A percentile compares a stretch with the other conserved stretches of the same genome.
These are phyloP conservation scores for Heliconius erato DNA, from an alignment of 2,888 invertebrate species.

Conservation along the genomic window DNA sequence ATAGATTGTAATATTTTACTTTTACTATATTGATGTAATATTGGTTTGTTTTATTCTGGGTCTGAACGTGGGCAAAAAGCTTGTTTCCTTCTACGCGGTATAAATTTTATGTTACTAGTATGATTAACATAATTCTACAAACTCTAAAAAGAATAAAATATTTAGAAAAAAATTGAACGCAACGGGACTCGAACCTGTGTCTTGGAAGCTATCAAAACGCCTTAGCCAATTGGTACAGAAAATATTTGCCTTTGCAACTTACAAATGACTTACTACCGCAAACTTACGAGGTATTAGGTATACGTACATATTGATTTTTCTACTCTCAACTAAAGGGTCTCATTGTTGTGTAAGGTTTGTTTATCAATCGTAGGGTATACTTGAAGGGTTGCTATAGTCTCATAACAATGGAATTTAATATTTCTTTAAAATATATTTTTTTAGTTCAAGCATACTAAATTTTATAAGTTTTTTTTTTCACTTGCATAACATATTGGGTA, in stretches of 20 bases:
- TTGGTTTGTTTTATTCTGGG: no score
- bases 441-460: not conserved
- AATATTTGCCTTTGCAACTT: not conserved
- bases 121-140: no score
- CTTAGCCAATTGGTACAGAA: not conserved
- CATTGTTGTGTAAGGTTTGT: conserved; percentile 17
- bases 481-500: not conserved
- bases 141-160: no score
- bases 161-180: not conserved
- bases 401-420: conserved; percentile 18
- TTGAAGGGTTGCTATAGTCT: conserved; percentile 19
- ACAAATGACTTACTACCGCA: conserved; percentile 3
- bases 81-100: no score
- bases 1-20: no score
- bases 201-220: not conserved
- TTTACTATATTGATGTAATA: no score
- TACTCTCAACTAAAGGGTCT: conserved; percentile 22
- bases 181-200: not conserved
- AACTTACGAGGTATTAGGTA: not conserved
- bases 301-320: conserved; percentile 1
- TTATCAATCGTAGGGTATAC: conserved; percentile 17
- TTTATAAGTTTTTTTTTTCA: not conserved
- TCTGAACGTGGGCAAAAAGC: no score
- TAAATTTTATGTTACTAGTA: no score
- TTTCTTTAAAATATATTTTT: not conserved